Evolutionary conservation across 2,113 vertebrate species (phyloP), one percentile per base, ranked within the genome.

Genomic region (Empidonax traillii): DNA sequence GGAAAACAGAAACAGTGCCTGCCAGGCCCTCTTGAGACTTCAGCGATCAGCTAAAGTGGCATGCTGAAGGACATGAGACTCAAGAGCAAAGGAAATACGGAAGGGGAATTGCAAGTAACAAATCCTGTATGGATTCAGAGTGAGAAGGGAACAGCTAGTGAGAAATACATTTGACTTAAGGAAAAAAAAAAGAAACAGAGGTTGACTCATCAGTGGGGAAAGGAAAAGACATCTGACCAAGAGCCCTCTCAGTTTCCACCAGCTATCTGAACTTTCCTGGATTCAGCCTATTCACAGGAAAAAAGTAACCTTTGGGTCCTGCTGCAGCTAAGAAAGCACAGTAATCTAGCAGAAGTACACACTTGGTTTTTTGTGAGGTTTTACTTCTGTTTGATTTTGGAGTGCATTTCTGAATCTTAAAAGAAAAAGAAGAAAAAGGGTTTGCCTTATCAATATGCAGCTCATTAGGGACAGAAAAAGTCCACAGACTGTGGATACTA

Each of bases 81-180:
- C 95, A 93, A 96, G 90, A 92, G 88, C 94, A 90, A 90, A 69
- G 75, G 28, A 94, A 96, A 86, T 77, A 96, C 83, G 69, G 59
- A 92, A 94, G 92, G 88, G 39, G 92, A 96, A 95, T 95, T 82
- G 59, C 83, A 96, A 96, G 92, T 92, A 90, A 94, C 85, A 90
- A 71, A 88, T 28, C 51, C 66, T 17, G 18, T 17, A 30, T 8
- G 30, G 41, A 77, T 58, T 46, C 47, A 46, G 67, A 39, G n/a
- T 71, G 27, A 92, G 49, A 83, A 68, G 13, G 66, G 23, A 93
- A 66, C 30, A 81, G 73, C 28, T 53, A 35, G 39, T 1, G 23
- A 85, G 66, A 88, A 69, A 83, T 58, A 67, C 19, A 77, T 90
- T 44, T 51, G 27, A 52, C 53, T 79, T 46, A 5, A 83, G 44